Evolutionary conservation across 2,113 vertebrate genomes (phyloP), one percentile per base, ranked within the genome.

Genomic region (Sebastes fasciatus): DNA sequence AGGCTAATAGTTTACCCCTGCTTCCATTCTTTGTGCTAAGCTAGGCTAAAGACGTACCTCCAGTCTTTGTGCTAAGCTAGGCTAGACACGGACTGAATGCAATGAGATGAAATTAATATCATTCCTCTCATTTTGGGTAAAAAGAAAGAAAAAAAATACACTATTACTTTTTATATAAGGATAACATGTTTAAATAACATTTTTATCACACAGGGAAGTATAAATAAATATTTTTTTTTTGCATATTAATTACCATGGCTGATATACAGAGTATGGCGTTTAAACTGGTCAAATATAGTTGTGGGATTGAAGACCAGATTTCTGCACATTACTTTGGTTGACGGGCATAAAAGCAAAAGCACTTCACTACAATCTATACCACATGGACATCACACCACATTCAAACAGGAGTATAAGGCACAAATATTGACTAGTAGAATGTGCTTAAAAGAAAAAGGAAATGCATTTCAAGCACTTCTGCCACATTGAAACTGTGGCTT

Each of bases 341-440:
- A 86, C 84, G 66, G 82, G 71, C 73, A n/a, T 89, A 77, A 86
- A 86, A 91, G 90, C 88, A 69, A 88, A 34, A 91, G 86, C 77
- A 83, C 69, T 54, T 79, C 74, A 92, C 88, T 79, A 93, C 79
- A 87, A 83, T 80, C 84, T 85, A 77, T 17, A 82, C 64, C 84
- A 91, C 79, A 73, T 58, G 42, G 70, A 91, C 82, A 72, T 43
- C 82, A 75, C 86, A 84, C 83, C 68, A 89, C 88, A 91, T 89
- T 88, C 85, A 91, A 83, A 91, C 87, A 72, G 86, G 74, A 90
- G 77, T 72, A 92, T 95, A 96, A 96, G 95, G 95, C 95, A 96
- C 95, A 93, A 84, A 90, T 84, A 94, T 80, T 55, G 79, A 88
- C 85, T 23, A 87, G 48, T 54, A 83, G 85, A 86, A 74, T 87